Evolutionary conservation across 2,797 vertebrate species (phyloP).

Genomic region (Ctenochaetus hawaiiensis): DNA sequence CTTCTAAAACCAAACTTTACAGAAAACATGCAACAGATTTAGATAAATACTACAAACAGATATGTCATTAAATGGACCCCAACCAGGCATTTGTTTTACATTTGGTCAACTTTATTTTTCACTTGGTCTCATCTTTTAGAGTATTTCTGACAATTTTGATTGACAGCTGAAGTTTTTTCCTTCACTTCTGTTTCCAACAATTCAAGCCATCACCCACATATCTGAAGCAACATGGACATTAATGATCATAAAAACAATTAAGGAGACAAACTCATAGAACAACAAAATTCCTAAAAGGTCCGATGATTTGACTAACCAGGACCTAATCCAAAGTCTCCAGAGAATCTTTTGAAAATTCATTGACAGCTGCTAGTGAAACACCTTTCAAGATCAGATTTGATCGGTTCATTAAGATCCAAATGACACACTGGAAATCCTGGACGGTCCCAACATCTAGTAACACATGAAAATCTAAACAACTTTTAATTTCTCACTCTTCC

Average conservation of each 20-base stretch:
- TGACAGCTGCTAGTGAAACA: neutral
- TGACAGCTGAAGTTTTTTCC: constrained; percentile 50
- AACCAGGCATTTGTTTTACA: constrained; percentile 26
- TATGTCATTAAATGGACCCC: neutral
- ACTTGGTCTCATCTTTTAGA: constrained; percentile 78
- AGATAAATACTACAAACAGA: too few species aligned
- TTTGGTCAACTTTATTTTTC: constrained; percentile 83
- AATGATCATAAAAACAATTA: constrained; percentile 65
- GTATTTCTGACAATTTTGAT: constrained; percentile 68
- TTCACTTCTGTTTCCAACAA: constrained; percentile 59
- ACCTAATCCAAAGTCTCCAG: constrained; percentile 35
- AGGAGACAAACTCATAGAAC: constrained; percentile 37
- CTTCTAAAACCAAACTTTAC: too few species aligned
- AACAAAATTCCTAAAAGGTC: constrained; percentile 47
- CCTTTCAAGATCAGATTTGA: neutral
- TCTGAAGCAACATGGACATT: constrained; percentile 64
- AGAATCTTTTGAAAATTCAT: constrained; percentile 31
- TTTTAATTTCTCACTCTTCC: constrained; percentile 40
- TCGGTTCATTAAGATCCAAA: constrained; percentile 27
- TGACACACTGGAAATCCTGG: constrained; percentile 39
- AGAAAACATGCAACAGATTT: too few species aligned
- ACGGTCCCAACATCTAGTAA: constrained; percentile 40
- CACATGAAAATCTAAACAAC: constrained; percentile 58
- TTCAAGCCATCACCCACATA: constrained; percentile 54
- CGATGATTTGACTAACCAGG: constrained; percentile 34